Conservation (phyloP, 2,888 invertebrate genomes). For the Liopterus haemorrhoidalis region DNA sequence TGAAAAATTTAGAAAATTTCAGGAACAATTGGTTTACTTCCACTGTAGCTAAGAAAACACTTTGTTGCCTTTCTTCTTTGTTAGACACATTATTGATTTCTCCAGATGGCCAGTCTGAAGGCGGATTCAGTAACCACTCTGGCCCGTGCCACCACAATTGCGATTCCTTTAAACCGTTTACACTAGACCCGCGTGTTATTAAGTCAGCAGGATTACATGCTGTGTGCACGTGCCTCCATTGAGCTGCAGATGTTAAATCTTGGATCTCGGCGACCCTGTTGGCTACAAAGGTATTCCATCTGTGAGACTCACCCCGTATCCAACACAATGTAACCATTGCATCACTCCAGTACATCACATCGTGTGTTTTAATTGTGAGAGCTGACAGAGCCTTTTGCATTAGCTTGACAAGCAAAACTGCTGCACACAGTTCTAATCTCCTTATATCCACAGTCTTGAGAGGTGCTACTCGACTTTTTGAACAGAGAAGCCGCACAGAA, state of each 20-base stretch:
- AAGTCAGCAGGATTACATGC: constrained; percentile 29
- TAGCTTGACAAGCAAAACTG: constrained; percentile 23
- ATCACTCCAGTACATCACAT: constrained; percentile 30
- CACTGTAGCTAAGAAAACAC: too few species aligned
- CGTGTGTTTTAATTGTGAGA: constrained; percentile 7
- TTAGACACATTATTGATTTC: too few species aligned
- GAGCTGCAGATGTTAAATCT: constrained; percentile 9
- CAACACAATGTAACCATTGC: constrained; percentile 32
- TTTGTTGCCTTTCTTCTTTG: too few species aligned
- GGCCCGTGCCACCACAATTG: constrained; percentile 26
- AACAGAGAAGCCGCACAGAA: constrained; percentile 20
- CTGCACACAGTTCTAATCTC: constrained; percentile 30
- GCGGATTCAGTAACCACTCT: constrained; percentile 10
- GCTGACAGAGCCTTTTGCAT: constrained; percentile 6
- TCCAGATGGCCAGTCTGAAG: neutral
- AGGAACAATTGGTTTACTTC: too few species aligned
- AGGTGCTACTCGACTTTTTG: constrained; percentile 31
- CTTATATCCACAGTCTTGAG: constrained; percentile 26
- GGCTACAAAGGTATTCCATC: constrained; percentile 31
- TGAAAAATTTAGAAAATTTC: too few species aligned
- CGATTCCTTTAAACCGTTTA: constrained; percentile 15
- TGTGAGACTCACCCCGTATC: constrained; percentile 24
- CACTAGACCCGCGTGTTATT: constrained; percentile 25
- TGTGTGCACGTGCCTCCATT: constrained; percentile 27
- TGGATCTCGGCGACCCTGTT: constrained; percentile 30